A percentile compares a stretch with the other conserved stretches of the same genome.
Conservation (phyloP, 2,113 vertebrate species). For the Podarcis cretensis region DNA sequence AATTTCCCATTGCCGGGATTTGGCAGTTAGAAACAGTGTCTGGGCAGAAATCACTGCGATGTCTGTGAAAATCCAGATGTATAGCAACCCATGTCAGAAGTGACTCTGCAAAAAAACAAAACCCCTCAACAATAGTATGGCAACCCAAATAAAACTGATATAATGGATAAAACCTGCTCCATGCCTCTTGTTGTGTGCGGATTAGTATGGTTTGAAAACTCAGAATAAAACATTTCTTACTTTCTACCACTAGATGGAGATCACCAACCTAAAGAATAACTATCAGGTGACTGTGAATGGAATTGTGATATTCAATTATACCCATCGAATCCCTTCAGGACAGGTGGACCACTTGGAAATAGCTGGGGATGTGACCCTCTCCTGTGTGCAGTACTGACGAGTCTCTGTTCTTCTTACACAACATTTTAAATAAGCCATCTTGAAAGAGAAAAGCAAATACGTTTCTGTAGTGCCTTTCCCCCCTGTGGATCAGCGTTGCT, state of each 20-base stretch:
- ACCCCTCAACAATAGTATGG: no score
- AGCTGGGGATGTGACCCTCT: constrained; percentile 36
- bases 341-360: constrained; percentile 47
- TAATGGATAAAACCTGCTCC: neutral
- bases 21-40: no score
- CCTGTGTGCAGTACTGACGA: constrained; percentile 39
- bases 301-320: constrained; percentile 13
- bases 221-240: constrained; percentile 70
- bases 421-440: no score
- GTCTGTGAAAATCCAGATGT: no score
- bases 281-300: constrained; percentile 29
- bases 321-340: constrained; percentile 35
- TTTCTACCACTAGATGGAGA: constrained; percentile 40
- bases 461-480: no score
- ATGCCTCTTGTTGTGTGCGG: neutral
- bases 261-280: constrained; percentile 10
- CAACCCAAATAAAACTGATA: neutral
- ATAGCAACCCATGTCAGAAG: no score
- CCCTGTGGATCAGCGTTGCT: neutral
- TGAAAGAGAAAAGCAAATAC: neutral
- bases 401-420: no score
- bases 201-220: neutral
- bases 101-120: no score
- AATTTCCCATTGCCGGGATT: no score
- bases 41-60: no score